Percentiles rank a stretch among this genome's conserved stretches.
phyloP scores from a whole-genome alignment of 2,113 vertebrate genomes.

The Isurus oxyrinchus region DNA sequence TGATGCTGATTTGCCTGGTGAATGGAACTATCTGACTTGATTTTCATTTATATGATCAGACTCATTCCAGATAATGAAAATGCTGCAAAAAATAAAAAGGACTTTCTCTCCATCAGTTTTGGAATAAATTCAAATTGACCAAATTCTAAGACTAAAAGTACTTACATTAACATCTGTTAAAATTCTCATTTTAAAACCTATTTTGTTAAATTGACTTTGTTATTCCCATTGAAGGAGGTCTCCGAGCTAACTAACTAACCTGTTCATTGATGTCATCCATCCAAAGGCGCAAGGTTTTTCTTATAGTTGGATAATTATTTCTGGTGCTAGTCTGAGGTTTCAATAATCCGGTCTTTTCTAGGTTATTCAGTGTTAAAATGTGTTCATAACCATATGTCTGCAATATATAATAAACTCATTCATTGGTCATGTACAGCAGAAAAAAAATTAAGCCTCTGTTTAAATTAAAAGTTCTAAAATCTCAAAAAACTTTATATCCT shows the following conservation, averaged over 20 bases:
- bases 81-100: not conserved
- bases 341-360: conserved; percentile 85
- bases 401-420: conserved; percentile 34
- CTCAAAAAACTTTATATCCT: not conserved
- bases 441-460: not conserved
- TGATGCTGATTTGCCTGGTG: not conserved
- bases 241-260: conserved; percentile 48
- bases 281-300: conserved; percentile 92
- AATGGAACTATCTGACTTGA: not conserved
- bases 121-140: not conserved
- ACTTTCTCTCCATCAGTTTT: not conserved
- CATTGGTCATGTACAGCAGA: not conserved
- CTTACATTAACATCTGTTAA: not conserved
- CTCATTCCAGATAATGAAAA: not conserved
- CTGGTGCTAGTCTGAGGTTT: conserved; percentile 71
- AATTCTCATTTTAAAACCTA: not conserved
- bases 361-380: conserved; percentile 81
- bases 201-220: not conserved
- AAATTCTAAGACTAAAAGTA: not conserved
- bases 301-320: conserved; percentile 91
- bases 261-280: conserved; percentile 97
- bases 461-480: not conserved
- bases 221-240: not conserved
- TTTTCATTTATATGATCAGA: not conserved
- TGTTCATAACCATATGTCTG: conserved; percentile 95